A percentile compares a stretch with the other conserved stretches of the same genome.
Evolutionary conservation across 2,888 invertebrate genomes (phyloP).

Genomic region (Hyppa rectilinea): DNA sequence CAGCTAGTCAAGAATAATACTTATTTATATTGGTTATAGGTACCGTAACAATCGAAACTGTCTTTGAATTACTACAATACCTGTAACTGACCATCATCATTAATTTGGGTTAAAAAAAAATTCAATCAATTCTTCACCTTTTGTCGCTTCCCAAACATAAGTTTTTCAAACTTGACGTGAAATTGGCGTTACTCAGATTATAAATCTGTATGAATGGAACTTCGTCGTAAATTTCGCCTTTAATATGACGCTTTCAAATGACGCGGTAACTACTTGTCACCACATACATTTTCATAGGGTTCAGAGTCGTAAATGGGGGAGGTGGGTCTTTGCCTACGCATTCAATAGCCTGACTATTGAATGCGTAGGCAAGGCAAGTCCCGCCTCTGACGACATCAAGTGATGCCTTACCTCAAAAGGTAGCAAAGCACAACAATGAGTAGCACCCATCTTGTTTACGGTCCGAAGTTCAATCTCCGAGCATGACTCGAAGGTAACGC

Average conservation of each 20-base stretch:
- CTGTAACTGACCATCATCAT: too few species aligned
- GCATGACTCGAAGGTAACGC: constrained; percentile 46
- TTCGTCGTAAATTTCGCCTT: constrained; percentile 1
- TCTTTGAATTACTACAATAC: constrained; percentile 7
- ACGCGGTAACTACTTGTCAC: constrained; percentile 4
- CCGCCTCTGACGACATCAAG: constrained; percentile 25
- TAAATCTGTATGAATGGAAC: neutral
- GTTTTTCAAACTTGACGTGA: neutral
- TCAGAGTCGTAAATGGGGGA: constrained; percentile 21
- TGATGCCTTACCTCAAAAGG: constrained; percentile 29
- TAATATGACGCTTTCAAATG: constrained; percentile 23
- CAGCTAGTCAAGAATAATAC: constrained; percentile 31
- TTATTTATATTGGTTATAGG: constrained; percentile 10
- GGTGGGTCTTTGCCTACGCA: constrained; percentile 22
- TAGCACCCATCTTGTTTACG: constrained; percentile 40
- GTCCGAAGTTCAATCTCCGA: constrained; percentile 43
- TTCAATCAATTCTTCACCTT: too few species aligned
- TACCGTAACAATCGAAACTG: constrained; percentile 28
- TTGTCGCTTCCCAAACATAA: neutral
- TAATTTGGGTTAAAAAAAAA: too few species aligned
- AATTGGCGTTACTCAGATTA: neutral
- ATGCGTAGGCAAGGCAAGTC: too few species aligned
- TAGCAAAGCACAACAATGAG: constrained; percentile 48
- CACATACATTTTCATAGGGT: constrained; percentile 14
- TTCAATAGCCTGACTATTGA: constrained; percentile 19